Evolutionary conservation across 2,113 vertebrate genomes (phyloP).

Genomic region (Oceanites oceanicus): DNA sequence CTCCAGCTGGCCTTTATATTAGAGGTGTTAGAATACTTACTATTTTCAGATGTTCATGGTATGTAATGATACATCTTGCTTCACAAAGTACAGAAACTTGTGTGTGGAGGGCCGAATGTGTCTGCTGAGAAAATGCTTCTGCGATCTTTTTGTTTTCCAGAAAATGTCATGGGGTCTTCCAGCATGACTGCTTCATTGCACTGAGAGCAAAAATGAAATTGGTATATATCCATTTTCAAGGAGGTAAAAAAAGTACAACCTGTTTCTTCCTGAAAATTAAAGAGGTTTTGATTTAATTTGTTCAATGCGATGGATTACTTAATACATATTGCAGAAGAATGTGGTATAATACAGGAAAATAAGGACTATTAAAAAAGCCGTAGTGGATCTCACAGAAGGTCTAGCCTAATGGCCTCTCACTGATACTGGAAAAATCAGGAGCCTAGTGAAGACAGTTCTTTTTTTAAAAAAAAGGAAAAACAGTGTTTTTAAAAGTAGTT

Average conservation of each 20-base stretch:
- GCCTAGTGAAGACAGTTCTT: neutral
- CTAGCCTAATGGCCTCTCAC: neutral
- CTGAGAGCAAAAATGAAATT: neutral
- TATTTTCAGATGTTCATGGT: neutral
- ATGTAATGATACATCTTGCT: neutral
- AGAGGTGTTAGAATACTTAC: neutral
- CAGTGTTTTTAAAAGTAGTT: neutral
- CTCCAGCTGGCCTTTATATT: neutral
- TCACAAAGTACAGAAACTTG: neutral
- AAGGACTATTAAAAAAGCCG: neutral
- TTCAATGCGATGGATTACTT: neutral
- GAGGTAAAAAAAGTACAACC: neutral
- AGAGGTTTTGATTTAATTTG: neutral
- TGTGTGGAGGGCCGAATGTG: accelerated
- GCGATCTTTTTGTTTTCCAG: neutral
- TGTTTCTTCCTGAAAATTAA: neutral
- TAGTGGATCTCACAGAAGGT: neutral
- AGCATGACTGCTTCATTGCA: neutral
- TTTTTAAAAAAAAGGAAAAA: neutral
- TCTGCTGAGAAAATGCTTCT: neutral
- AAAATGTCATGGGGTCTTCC: neutral
- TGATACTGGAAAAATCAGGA: neutral
- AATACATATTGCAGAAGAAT: neutral
- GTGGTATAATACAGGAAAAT: neutral
- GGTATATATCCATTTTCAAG: neutral